These are phyloP conservation scores for Anthoscopus minutus DNA, from an alignment of 2,113 vertebrate species.

Conservation along the genomic window DNA sequence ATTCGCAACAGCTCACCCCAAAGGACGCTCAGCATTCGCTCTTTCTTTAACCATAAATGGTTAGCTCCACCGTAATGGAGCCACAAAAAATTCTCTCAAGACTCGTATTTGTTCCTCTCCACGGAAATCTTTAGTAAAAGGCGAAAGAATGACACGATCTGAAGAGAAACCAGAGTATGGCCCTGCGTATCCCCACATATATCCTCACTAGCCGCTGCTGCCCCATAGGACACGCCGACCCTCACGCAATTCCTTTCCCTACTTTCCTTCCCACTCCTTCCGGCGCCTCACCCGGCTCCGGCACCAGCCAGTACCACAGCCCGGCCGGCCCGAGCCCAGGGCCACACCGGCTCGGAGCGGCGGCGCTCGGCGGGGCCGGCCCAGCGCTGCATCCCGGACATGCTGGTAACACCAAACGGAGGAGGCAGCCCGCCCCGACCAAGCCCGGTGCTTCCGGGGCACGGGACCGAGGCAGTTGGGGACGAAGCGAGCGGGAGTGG, in stretches of 20 bases:
- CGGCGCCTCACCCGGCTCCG: background rate
- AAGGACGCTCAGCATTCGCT: too few species aligned
- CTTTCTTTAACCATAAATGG: accelerated
- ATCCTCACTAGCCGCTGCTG: accelerated
- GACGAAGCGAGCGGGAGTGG: background rate
- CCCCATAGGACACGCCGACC: background rate
- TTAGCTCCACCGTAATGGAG: background rate
- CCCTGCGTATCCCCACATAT: accelerated
- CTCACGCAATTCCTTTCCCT: background rate
- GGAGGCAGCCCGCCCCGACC: too few species aligned
- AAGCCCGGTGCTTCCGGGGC: too few species aligned
- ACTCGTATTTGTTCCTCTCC: background rate
- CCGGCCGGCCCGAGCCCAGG: too few species aligned
- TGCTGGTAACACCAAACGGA: background rate
- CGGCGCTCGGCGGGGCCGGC: accelerated
- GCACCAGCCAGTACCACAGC: background rate
- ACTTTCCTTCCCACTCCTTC: background rate
- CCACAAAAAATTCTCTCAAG: accelerated
- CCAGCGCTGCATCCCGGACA: background rate
- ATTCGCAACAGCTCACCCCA: accelerated
- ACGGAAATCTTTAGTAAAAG: constrained; percentile 46
- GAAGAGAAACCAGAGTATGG: background rate
- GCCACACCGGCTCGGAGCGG: accelerated
- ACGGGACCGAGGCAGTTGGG: background rate
- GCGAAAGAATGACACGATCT: background rate